These are phyloP conservation scores for Delichon dasypus DNA, from an alignment of 2,797 vertebrate species.

Conservation along the genomic window DNA sequence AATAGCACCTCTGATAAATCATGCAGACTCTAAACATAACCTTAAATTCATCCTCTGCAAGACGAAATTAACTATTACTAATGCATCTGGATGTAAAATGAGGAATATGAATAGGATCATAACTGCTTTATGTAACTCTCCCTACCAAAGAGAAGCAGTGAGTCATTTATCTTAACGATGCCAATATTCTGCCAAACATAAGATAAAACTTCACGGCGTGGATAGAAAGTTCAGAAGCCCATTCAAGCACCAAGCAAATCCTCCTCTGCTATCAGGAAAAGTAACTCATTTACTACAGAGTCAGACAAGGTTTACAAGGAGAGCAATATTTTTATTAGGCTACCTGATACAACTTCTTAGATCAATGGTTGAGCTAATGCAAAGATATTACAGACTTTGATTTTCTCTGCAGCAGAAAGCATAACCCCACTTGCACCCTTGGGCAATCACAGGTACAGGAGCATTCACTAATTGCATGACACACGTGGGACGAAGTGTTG, in stretches of 20 bases:
- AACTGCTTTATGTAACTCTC: not conserved
- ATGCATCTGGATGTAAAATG: not conserved
- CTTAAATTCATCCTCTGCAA: not conserved
- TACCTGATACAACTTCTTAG: not conserved
- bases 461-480: not conserved
- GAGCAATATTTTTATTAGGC: constrained; percentile 29
- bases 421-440: not conserved
- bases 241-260: not conserved
- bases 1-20: not conserved
- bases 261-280: not conserved
- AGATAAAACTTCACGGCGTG: not conserved
- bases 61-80: not conserved
- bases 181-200: not conserved
- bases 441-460: not conserved
- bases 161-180: constrained; percentile 14
- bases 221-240: not conserved
- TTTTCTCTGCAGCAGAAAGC: not conserved
- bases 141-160: not conserved
- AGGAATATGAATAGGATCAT: not conserved
- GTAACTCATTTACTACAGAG: constrained; percentile 34
- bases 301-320: constrained; percentile 20
- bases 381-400: constrained; percentile 3
- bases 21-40: not conserved
- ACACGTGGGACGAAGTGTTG: not conserved
- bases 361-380: not conserved